A percentile compares a stretch with the other conserved stretches of the same genome.
These are phyloP conservation scores for Heliothis virescens DNA, from an alignment of 1,140 invertebrate genomes.

Conservation along the genomic window DNA sequence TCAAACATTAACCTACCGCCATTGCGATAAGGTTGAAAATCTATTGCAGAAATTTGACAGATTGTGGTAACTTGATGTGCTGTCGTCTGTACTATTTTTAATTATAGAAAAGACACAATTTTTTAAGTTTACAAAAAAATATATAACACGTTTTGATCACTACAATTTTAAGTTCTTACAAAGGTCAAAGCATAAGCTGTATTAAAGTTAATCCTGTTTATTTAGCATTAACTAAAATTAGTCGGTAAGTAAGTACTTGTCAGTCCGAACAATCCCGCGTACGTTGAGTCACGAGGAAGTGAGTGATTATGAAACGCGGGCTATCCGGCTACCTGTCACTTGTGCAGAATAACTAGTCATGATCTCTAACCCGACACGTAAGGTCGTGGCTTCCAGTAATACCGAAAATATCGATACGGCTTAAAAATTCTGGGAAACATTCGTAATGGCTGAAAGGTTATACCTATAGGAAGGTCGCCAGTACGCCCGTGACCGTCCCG, in stretches of 20 bases:
- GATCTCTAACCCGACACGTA: constrained; percentile 28
- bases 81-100: no score
- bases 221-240: not conserved
- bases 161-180: no score
- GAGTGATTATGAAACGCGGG: constrained; percentile 25
- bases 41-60: no score
- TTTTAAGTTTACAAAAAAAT: no score
- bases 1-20: no score
- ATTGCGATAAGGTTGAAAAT: no score
- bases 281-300: constrained; percentile 29
- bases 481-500: constrained; percentile 14
- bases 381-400: not conserved
- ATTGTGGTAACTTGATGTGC: no score
- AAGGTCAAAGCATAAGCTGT: no score
- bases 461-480: constrained; percentile 12
- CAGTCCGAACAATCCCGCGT: not conserved
- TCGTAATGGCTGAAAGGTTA: not conserved
- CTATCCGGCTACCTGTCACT: constrained; percentile 20
- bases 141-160: no score
- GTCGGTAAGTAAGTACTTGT: not conserved
- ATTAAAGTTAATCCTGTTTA: no score
- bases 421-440: not conserved
- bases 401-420: not conserved
- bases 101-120: no score
- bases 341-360: not conserved